These are phyloP conservation scores for Lumbricus terrestris DNA, from an alignment of 2,888 invertebrate species.

Conservation along the genomic window DNA sequence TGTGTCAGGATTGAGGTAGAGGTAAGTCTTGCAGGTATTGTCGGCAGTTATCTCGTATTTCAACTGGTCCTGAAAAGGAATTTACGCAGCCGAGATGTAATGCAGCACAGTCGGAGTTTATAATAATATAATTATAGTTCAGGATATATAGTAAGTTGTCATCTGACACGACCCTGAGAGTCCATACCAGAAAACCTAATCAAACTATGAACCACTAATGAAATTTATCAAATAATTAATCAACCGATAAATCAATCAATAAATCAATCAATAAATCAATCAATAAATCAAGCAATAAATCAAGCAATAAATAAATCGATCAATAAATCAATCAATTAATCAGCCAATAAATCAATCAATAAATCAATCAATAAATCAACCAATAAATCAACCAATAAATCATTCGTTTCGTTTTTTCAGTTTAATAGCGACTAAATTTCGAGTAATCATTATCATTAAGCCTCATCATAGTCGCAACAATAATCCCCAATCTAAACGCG, in stretches of 20 bases:
- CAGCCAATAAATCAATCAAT: too few species aligned
- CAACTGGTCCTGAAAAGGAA: slow-evolving; percentile 29
- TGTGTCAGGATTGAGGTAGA: slow-evolving; percentile 46
- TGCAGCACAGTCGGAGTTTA: not conserved
- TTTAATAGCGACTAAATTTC: not conserved
- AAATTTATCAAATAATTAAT: not conserved
- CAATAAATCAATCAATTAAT: too few species aligned
- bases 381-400: too few species aligned
- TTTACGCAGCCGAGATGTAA: not conserved
- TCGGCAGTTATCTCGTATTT: slow-evolving; percentile 34
- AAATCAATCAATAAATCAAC: too few species aligned
- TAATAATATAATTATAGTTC: too few species aligned
- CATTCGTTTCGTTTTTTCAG: too few species aligned
- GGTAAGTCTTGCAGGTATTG: slow-evolving; percentile 42
- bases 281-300: too few species aligned
- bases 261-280: not conserved
- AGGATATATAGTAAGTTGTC: not conserved
- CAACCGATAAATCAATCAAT: not conserved
- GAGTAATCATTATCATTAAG: not conserved
- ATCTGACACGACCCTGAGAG: not conserved
- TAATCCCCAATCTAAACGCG: not conserved
- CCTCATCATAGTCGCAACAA: not conserved
- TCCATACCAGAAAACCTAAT: not conserved
- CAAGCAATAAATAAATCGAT: too few species aligned
- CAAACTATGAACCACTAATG: too few species aligned